Evolutionary conservation across 2,888 invertebrate genomes (phyloP).

Genomic region (Himalopsyche kuldschensis): DNA sequence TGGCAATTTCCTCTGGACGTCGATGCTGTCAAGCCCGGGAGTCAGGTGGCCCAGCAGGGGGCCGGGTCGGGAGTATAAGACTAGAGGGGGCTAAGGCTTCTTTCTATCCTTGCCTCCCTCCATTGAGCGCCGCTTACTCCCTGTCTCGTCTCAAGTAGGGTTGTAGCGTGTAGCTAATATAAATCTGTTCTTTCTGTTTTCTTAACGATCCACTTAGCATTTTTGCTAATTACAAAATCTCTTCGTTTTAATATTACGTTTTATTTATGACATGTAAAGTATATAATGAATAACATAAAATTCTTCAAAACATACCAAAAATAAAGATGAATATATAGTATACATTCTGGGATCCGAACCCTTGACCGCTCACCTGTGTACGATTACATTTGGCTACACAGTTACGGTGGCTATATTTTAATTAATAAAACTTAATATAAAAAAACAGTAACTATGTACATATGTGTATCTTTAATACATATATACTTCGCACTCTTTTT

Average conservation of each 20-base stretch:
- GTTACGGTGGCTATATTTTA: too few relatives aligned
- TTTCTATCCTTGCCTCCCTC: background rate
- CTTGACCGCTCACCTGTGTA: too few relatives aligned
- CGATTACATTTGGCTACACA: too few relatives aligned
- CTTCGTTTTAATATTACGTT: background rate
- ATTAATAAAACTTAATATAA: too few relatives aligned
- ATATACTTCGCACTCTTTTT: too few relatives aligned
- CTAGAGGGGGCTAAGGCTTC: background rate
- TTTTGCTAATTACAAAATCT: background rate
- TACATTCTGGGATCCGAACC: too few relatives aligned
- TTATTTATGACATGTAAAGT: background rate
- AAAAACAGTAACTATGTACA: too few relatives aligned
- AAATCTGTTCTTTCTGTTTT: background rate
- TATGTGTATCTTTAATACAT: too few relatives aligned
- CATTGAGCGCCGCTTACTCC: background rate
- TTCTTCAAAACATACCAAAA: too few relatives aligned
- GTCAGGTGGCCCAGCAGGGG: slow-evolving; percentile 22
- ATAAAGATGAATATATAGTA: too few relatives aligned
- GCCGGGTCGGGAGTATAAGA: background rate
- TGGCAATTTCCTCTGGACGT: slow-evolving; percentile 31
- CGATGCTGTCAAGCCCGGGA: slow-evolving; percentile 24
- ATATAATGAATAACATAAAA: too few relatives aligned
- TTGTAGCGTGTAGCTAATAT: background rate
- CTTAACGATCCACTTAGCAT: background rate
- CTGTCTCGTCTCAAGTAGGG: slow-evolving; percentile 15